Evolutionary conservation across 1,140 invertebrate genomes (phyloP).

Genomic region (Nephotettix cincticeps): DNA sequence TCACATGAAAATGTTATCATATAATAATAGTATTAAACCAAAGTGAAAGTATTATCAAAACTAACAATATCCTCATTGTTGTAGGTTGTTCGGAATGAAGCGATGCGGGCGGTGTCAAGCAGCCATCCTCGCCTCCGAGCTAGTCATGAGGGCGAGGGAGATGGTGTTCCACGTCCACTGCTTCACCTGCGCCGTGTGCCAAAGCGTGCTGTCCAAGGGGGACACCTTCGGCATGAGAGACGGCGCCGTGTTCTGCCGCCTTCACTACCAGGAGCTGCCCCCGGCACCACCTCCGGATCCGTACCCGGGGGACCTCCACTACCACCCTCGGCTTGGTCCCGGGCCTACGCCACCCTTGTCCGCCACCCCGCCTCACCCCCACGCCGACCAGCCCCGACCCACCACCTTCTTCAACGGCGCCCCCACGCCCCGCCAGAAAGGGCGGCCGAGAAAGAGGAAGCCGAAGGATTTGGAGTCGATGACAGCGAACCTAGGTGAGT

Average conservation of each 20-base stretch:
- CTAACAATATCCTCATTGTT: no score
- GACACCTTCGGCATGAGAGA: constrained; percentile 93
- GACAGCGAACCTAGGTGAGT: constrained; percentile 79
- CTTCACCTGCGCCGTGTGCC: constrained; percentile 92
- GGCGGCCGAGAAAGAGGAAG: constrained; percentile 87
- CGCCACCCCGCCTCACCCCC: constrained; percentile 44
- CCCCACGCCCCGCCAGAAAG: constrained; percentile 77
- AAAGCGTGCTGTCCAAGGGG: constrained; percentile 77
- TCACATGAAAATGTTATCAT: no score
- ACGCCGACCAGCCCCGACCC: constrained; percentile 49
- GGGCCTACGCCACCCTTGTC: constrained; percentile 37
- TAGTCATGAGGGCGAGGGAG: constrained; percentile 93
- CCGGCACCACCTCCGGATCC: constrained; percentile 51
- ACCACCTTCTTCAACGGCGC: constrained; percentile 70
- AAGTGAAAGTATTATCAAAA: no score
- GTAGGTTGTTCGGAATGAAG: constrained; percentile 77
- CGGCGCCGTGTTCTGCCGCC: constrained; percentile 76
- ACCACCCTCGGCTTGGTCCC: constrained; percentile 48
- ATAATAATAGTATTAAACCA: no score
- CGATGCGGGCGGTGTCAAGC: constrained; percentile 87
- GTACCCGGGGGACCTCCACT: constrained; percentile 48
- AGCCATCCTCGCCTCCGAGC: constrained; percentile 87
- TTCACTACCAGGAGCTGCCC: constrained; percentile 65
- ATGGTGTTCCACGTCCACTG: constrained; percentile 94
- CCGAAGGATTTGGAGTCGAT: constrained; percentile 83